Percentiles rank a stretch among this genome's conserved stretches.
Evolutionary conservation across 2,113 vertebrate genomes (phyloP).

Genomic region (Amblyopsis rosae): DNA sequence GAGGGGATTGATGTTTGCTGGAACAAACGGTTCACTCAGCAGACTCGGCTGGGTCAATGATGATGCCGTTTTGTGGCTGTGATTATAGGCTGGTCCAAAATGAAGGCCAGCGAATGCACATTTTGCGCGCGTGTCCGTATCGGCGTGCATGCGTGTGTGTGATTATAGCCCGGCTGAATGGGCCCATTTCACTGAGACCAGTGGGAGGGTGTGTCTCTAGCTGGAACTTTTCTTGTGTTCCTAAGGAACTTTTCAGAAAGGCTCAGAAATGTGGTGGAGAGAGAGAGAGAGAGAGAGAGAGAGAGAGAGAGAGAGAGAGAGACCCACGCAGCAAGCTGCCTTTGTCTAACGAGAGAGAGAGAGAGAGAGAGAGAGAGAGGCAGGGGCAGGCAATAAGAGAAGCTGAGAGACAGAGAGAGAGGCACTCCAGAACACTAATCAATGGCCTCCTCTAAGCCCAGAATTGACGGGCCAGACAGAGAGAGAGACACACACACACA

Average conservation of each 20-base stretch:
- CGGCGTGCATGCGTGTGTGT: slow-evolving; percentile 28
- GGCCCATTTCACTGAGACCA: slow-evolving; percentile 62
- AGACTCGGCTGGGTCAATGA: slow-evolving; percentile 51
- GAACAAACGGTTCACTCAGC: slow-evolving; percentile 40
- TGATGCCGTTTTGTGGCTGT: slow-evolving; percentile 52
- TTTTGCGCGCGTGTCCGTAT: slow-evolving; percentile 23
- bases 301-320: slow-evolving; percentile 48
- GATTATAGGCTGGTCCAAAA: slow-evolving; percentile 21
- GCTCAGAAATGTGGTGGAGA: slow-evolving; percentile 69
- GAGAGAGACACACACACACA: slow-evolving; percentile 15
- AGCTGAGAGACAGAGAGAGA: not conserved
- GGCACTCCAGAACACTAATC: slow-evolving; percentile 58
- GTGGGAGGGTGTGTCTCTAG: slow-evolving; percentile 73
- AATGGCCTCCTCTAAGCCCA: slow-evolving; percentile 55
- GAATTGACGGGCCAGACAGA: slow-evolving; percentile 40
- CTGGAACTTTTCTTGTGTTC: slow-evolving; percentile 70
- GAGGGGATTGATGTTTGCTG: slow-evolving; percentile 41
- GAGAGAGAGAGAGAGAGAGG: slow-evolving; percentile 15
- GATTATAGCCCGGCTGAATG: slow-evolving; percentile 68
- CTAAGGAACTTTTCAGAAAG: slow-evolving; percentile 75
- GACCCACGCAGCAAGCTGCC: slow-evolving; percentile 58
- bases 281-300: slow-evolving; percentile 55
- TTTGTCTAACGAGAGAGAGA: slow-evolving; percentile 55
- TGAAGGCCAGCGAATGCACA: slow-evolving; percentile 35
- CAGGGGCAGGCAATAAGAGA: not conserved